A percentile compares a stretch with the other conserved stretches of the same genome.
Evolutionary conservation across 2,113 vertebrate species (phyloP).

Genomic region (Pseudonaja textilis): DNA sequence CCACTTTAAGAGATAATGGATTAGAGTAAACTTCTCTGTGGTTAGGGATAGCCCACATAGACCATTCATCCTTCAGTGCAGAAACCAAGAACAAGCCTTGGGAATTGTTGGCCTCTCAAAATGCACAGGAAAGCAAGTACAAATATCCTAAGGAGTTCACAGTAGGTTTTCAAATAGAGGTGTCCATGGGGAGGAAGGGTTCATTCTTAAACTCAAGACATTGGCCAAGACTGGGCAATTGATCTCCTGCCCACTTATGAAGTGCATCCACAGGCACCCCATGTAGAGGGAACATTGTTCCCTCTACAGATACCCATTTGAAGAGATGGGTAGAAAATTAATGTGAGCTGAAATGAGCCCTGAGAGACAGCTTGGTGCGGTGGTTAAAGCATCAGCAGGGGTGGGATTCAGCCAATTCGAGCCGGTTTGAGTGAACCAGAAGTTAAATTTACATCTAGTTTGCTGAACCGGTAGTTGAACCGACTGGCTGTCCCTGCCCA

Average conservation of each 20-base stretch:
- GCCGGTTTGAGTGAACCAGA: too few species aligned
- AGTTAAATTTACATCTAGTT: too few species aligned
- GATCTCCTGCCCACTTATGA: neutral
- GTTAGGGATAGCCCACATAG: slow-evolving; percentile 44
- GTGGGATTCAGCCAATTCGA: too few species aligned
- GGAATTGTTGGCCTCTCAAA: neutral
- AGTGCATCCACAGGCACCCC: neutral
- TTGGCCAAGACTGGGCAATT: neutral
- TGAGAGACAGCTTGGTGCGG: neutral
- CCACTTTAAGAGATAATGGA: slow-evolving; percentile 35
- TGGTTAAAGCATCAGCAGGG: neutral
- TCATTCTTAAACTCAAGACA: neutral
- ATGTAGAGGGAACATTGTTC: neutral
- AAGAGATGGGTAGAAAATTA: neutral
- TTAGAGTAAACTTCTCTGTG: slow-evolving; percentile 29
- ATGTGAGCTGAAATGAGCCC: neutral
- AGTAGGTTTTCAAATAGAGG: neutral
- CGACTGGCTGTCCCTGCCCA: too few species aligned
- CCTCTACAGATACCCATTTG: neutral
- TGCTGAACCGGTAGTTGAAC: too few species aligned
- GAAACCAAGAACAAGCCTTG: neutral
- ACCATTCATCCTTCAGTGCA: slow-evolving; percentile 46
- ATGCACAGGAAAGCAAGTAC: neutral
- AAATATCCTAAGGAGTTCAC: neutral
- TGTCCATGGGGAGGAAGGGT: neutral